Evolutionary conservation across 1,140 invertebrate species (phyloP).

Genomic region (Lepidurus apus): DNA sequence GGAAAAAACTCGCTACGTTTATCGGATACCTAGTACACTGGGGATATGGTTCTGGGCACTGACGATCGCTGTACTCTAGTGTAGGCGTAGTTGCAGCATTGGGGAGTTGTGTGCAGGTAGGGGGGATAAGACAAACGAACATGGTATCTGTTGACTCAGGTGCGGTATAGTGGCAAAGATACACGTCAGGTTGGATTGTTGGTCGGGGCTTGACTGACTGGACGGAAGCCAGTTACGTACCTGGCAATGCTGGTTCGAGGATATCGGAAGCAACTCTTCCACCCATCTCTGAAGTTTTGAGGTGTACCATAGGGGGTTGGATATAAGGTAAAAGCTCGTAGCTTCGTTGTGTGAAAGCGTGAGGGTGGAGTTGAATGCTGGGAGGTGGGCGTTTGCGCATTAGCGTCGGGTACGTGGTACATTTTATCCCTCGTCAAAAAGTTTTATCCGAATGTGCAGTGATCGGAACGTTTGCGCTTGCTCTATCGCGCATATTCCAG

Average conservation of each 20-base stretch:
- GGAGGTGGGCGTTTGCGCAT: not conserved
- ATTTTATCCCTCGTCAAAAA: too few species aligned
- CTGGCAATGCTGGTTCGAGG: not conserved
- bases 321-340: too few species aligned
- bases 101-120: too few species aligned
- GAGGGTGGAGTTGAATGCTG: not conserved
- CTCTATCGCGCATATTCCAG: not conserved
- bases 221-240: not conserved
- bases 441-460: too few species aligned
- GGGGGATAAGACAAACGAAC: not conserved
- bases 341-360: too few species aligned
- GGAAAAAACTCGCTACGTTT: too few species aligned
- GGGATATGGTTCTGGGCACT: too few species aligned
- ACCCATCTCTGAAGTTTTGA: not conserved
- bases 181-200: not conserved
- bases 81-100: too few species aligned
- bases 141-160: not conserved
- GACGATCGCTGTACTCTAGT: too few species aligned
- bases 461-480: not conserved
- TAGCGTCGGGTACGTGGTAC: not conserved
- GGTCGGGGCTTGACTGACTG: not conserved
- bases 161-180: not conserved
- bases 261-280: not conserved
- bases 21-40: too few species aligned
- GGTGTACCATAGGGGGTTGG: too few species aligned